These are phyloP conservation scores for Dinocampus coccinellae DNA, from an alignment of 2,888 invertebrate species.

Conservation along the genomic window DNA sequence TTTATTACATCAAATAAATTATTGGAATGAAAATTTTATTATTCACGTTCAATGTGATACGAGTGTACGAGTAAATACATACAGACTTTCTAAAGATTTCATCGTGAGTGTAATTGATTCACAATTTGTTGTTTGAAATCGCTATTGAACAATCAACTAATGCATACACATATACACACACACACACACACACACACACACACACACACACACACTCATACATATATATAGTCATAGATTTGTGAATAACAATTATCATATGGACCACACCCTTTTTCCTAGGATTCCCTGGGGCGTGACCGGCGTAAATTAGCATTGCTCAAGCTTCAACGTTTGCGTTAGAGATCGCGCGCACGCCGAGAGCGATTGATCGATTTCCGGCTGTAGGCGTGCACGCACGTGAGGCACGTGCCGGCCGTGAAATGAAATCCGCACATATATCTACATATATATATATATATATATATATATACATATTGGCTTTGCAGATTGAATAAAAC, in stretches of 20 bases:
- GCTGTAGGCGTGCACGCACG: slow-evolving; percentile 39
- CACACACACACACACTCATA: no score
- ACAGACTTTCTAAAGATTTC: slow-evolving; percentile 29
- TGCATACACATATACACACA: background rate
- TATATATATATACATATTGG: background rate
- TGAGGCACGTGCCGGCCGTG: slow-evolving; percentile 49
- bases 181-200: no score
- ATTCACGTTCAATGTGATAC: background rate
- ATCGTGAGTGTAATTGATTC: slow-evolving; percentile 31
- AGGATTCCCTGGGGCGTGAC: slow-evolving; percentile 47
- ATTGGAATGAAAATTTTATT: background rate
- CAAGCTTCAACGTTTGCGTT: slow-evolving; percentile 38
- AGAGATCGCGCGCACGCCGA: slow-evolving; percentile 9
- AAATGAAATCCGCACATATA: slow-evolving; percentile 25
- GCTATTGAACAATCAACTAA: slow-evolving; percentile 19
- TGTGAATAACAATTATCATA: slow-evolving; percentile 33
- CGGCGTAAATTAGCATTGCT: slow-evolving; percentile 43
- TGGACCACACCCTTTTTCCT: slow-evolving; percentile 50
- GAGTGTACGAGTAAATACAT: background rate
- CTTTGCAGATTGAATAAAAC: background rate
- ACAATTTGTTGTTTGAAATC: slow-evolving; percentile 29
- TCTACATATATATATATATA: background rate
- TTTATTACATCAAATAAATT: no score
- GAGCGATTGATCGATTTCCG: slow-evolving; percentile 51
- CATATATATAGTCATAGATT: slow-evolving; percentile 1